These are phyloP conservation scores for Sarcophaga bullata DNA, from an alignment of 1,140 invertebrate genomes.

Conservation along the genomic window DNA sequence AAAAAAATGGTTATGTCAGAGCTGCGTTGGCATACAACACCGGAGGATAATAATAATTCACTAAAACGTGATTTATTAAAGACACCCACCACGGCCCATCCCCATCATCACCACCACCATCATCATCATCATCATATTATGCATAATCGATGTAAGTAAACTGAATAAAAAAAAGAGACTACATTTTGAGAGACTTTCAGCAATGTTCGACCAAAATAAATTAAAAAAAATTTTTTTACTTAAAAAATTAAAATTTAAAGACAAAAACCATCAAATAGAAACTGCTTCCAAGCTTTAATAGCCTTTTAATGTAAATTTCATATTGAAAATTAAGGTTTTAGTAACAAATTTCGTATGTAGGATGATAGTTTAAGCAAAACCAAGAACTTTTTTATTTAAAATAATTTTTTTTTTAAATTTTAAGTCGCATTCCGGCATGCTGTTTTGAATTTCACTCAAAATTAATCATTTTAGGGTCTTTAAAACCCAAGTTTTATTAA, in stretches of 20 bases:
- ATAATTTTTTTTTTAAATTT: too few species aligned
- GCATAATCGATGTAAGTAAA: constrained; percentile 64
- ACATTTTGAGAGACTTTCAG: background rate
- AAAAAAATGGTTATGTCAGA: constrained; percentile 66
- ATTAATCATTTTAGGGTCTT: too few species aligned
- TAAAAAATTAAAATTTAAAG: background rate
- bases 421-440: too few species aligned
- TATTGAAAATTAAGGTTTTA: too few species aligned
- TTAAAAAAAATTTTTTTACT: background rate
- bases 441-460: too few species aligned
- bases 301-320: too few species aligned
- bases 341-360: background rate
- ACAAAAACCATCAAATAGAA: too few species aligned
- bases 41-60: constrained; percentile 63
- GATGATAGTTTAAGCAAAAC: background rate
- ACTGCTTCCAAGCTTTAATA: background rate
- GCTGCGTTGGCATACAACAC: constrained; percentile 62
- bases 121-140: constrained; percentile 48
- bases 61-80: constrained; percentile 63
- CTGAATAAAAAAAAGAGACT: background rate
- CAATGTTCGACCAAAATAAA: background rate
- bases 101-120: constrained; percentile 45
- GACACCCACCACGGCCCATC: constrained; percentile 56
- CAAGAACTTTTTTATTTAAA: too few species aligned
- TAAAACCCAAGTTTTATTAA: too few species aligned